A percentile compares a stretch with the other conserved stretches of the same genome.
These are phyloP conservation scores for Bucorvus abyssinicus DNA, from an alignment of 2,797 vertebrate genomes.

Conservation along the genomic window DNA sequence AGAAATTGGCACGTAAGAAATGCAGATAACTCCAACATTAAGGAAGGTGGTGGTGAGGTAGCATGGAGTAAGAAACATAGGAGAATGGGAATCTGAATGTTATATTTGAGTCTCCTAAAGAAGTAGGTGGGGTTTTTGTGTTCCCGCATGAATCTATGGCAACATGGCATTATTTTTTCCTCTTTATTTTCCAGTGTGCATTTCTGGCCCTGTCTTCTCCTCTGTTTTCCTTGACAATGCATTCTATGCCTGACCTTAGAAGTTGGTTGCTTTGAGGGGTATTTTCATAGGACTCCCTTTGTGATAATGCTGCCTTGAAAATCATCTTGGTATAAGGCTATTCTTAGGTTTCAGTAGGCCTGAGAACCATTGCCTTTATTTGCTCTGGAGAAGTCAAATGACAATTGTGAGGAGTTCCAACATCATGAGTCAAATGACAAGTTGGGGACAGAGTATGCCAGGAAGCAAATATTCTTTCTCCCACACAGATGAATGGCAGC, in stretches of 20 bases:
- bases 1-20: neutral
- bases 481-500: neutral
- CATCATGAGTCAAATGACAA: neutral
- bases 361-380: neutral
- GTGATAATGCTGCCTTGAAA: neutral
- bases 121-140: neutral
- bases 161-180: neutral
- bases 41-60: neutral
- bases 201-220: neutral
- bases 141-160: neutral
- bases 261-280: neutral
- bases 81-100: neutral
- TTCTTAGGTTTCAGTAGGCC: neutral
- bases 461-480: neutral
- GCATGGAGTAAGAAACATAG: neutral
- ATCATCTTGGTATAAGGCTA: neutral
- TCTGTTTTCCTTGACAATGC: neutral
- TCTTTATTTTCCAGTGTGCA: neutral
- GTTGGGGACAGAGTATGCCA: neutral
- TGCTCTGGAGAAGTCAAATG: neutral
- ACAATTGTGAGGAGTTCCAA: accelerated
- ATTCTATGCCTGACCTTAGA: neutral
- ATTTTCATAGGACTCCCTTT: neutral
- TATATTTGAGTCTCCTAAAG: neutral
- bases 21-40: neutral